Conservation (phyloP, 2,797 vertebrate species). For the Margarornis squamiger region DNA sequence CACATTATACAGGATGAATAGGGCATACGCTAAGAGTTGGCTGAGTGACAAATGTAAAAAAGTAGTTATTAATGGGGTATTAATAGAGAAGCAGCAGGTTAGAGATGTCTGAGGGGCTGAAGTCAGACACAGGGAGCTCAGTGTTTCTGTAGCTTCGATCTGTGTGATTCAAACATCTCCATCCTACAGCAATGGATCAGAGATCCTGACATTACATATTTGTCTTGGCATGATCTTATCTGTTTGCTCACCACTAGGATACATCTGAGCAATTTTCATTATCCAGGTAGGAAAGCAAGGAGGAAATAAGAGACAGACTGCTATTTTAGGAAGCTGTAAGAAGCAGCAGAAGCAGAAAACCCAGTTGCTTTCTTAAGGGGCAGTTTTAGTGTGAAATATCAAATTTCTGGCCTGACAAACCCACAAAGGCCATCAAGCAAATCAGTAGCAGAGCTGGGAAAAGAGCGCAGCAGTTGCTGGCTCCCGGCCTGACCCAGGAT, state of each 20-base stretch:
- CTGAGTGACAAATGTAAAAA: constrained; percentile 16
- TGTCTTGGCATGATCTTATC: neutral
- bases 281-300: neutral
- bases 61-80: neutral
- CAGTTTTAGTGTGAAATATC: neutral
- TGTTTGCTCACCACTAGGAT: neutral
- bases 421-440: neutral
- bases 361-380: neutral
- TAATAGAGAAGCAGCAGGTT: neutral
- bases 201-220: neutral
- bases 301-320: neutral
- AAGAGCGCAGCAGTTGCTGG: neutral
- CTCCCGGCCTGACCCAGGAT: neutral
- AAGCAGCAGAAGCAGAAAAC: neutral
- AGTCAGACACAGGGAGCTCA: neutral
- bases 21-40: constrained; percentile 1
- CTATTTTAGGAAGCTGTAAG: neutral
- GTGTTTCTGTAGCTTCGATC: neutral
- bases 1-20: neutral
- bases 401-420: constrained; percentile 13
- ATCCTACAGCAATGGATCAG: neutral
- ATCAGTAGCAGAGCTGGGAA: constrained; percentile 47
- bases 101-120: neutral
- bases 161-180: neutral
- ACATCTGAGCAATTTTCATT: neutral